Percentiles rank a stretch among this genome's conserved stretches.
phyloP scores from a whole-genome alignment of 92 coral and sea anemone species.

The Diadumene lineata region DNA sequence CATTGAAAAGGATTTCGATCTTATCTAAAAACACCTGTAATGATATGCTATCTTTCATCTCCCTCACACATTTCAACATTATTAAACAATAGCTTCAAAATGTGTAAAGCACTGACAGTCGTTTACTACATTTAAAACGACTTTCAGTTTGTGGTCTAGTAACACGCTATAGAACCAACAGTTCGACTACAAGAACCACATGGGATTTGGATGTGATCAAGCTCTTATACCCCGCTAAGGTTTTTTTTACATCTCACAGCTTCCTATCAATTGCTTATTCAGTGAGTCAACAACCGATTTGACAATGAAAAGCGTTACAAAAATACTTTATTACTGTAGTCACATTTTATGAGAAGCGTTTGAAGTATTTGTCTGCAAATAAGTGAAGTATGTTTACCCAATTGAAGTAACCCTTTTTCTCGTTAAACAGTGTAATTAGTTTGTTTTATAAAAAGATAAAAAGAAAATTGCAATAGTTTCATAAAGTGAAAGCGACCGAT shows the following conservation, averaged over 20 bases:
- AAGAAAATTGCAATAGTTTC: background rate
- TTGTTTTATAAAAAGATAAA: background rate
- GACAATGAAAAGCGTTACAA: background rate
- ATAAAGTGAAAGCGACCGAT: background rate
- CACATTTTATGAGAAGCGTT: constrained; percentile 1
- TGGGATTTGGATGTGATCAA: constrained; percentile 15
- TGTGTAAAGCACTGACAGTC: background rate
- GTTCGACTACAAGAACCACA: background rate
- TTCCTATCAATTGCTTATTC: background rate
- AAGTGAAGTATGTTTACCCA: background rate
- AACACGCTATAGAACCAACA: background rate
- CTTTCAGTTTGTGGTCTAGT: background rate
- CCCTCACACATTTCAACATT: constrained; percentile 25
- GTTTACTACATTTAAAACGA: background rate
- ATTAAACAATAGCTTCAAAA: constrained; percentile 16
- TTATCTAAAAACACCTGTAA: constrained; percentile 30
- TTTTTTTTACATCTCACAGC: constrained; percentile 9
- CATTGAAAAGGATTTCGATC: constrained; percentile 8
- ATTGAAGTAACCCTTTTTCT: background rate
- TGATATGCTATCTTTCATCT: constrained; percentile 18
- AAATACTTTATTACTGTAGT: no score
- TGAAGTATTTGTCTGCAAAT: background rate
- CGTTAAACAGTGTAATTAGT: background rate
- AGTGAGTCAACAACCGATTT: background rate
- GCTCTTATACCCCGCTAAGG: constrained; percentile 21